Base-by-base conservation (phyloP, 2,113 vertebrate genomes). In the Micromys minutus region DNA sequence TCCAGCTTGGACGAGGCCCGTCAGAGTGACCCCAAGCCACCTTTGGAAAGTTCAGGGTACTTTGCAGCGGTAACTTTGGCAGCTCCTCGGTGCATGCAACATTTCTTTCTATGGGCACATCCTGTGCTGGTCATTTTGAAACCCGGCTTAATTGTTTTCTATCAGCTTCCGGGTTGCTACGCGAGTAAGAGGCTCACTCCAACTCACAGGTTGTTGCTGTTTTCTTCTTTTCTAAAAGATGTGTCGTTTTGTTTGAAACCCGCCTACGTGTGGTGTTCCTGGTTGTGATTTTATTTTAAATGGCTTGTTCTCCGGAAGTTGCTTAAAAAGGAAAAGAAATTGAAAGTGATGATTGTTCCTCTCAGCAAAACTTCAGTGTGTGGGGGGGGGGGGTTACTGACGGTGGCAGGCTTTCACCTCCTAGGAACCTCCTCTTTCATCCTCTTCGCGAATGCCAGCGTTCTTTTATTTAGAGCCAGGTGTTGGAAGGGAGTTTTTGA, bases 71-170 rank as follows among this genome's bases (percentile, higher is more conserved):
- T 45, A 88, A 95, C 89, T 97, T 90, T 26, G 95, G 94, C 95
- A 87, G 96, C 71, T 29, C 52, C 95, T 13, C 50, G n/a, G 95
- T 3, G 87, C 87, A 87, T 74, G 34, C 86, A 31, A 17, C 96
- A 45, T 84, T 79, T 89, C 97, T 97, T 96, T 97, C 97, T 96
- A n/a, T 85, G 95, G 96, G 96, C 97, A 97, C 97, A 94, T 96
- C 95, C 97, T 96, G 97, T 90, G 10, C 92, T 90, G 59, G 93
- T 94, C 96, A 65, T 97, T 87, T 90, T 85, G 96, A 95, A 95
- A 96, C 93, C 81, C 87, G 57, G 89, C 77, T 91, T 69, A 69
- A 91, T 91, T 88, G 83, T 94, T 93, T 95, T 75, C 81, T 71
- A 81, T 93, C 96, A 45, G 95, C 94, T 96, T 95, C 96, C 94